These are phyloP conservation scores for Ferrisia virgata DNA, from an alignment of 2,888 invertebrate species.

Conservation along the genomic window DNA sequence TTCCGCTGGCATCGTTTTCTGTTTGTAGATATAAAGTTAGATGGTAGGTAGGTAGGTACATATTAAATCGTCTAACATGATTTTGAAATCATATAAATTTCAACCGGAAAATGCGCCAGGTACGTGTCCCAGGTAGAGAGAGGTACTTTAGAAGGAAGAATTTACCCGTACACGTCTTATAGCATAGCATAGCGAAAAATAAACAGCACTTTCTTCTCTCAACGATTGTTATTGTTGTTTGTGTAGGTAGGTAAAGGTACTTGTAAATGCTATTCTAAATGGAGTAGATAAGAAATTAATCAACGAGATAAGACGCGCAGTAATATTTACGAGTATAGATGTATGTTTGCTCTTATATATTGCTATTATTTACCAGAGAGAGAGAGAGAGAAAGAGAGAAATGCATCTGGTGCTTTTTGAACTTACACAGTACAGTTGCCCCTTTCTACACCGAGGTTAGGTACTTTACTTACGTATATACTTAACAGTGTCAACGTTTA, in stretches of 20 bases:
- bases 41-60: neutral
- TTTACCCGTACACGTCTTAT: too few relatives aligned
- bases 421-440: neutral
- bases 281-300: neutral
- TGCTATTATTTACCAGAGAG: neutral
- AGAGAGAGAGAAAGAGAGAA: too few relatives aligned
- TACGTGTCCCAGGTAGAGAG: neutral
- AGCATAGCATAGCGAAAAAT: neutral
- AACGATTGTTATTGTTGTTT: neutral
- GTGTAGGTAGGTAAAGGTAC: neutral
- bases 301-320: neutral
- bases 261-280: neutral
- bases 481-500: neutral
- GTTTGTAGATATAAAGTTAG: too few relatives aligned
- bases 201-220: neutral
- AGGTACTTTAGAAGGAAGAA: too few relatives aligned
- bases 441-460: neutral
- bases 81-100: neutral
- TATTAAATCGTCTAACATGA: neutral
- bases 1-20: too few relatives aligned
- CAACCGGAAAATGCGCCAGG: neutral
- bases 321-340: neutral
- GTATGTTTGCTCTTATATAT: neutral
- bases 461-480: neutral
- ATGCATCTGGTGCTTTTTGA: neutral